Base-by-base conservation (phyloP, 2,888 invertebrate genomes). In the Xanthia togata region DNA sequence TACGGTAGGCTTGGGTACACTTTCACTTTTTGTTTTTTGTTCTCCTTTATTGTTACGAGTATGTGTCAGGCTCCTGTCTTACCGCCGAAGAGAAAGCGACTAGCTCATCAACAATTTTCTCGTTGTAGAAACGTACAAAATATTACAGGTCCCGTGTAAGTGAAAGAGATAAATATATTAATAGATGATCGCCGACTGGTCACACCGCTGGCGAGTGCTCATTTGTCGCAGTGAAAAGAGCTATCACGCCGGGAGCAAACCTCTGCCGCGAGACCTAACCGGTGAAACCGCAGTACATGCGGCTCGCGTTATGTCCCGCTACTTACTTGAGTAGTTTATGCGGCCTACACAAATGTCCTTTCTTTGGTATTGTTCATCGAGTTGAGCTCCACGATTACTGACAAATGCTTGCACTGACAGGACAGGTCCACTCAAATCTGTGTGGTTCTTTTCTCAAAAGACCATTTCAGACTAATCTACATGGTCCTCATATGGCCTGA, bases 21-120 rank as follows among this genome's bases (percentile, higher is more conserved):
- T 76, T 57, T 59, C 35, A 41, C 35, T 83, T 85, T 80, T 76
- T 62, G 2, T 26, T 70, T 55, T 50, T 67, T 57, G 53, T 57
- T 68, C 23, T 44, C 31, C 17, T 12, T 63, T 69, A 64, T 70
- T 70, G 17, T 71, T 55, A n/a, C n/a, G n/a, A n/a, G n/a, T n/a
- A 26, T 26, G 35, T 50, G 50, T 70, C 11, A 17, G 11, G 53
- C 11, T 6, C n/a, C 23, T 8, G 50, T 17, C 2, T 20, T 11
- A 38, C 11, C 4, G 6, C 0, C 4, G 17, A 35, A 1, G 2
- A 11, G n/a, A 11, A 6, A 17, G 17, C 11, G 67, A 53, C 50
- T 23, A 14, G 50, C 20, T 31, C 2, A 35, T 35, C 2, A 35
- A 17, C 1, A 11, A 20, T 6, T 68, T 68, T 35, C 11, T 53